Conservation (phyloP, 2,113 vertebrate genomes). For the Platysternon megacephalum region DNA sequence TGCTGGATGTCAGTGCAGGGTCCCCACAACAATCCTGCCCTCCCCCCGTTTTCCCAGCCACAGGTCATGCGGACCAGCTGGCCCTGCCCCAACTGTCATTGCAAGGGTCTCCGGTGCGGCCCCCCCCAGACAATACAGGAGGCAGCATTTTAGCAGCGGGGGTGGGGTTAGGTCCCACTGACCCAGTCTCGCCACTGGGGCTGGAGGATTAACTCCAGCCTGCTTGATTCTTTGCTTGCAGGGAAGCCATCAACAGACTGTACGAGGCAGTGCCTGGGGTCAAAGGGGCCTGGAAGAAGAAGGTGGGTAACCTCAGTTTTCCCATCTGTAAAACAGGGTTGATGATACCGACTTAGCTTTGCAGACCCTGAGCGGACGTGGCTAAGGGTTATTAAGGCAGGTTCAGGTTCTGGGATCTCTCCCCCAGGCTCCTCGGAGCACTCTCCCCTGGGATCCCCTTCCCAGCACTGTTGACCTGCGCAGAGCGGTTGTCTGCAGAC, state of each 20-base stretch:
- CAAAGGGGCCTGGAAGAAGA: slow-evolving; percentile 93
- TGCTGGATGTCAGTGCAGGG: not conserved
- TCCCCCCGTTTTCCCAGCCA: not conserved
- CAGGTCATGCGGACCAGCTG: not conserved
- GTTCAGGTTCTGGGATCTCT: not conserved
- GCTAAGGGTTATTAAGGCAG: not conserved
- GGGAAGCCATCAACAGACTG: slow-evolving; percentile 96
- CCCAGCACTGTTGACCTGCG: not conserved
- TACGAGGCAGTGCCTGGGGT: slow-evolving; percentile 93
- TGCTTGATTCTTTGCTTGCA: slow-evolving; percentile 47
- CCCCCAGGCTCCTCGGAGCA: not conserved
- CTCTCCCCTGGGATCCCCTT: not conserved
- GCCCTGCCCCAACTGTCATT: not conserved
- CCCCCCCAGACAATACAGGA: not conserved
- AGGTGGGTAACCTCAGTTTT: slow-evolving; percentile 80
- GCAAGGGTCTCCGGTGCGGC: not conserved
- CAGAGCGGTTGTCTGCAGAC: not conserved
- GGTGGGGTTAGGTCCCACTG: not conserved
- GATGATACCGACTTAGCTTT: not conserved
- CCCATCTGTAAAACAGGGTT: not conserved
- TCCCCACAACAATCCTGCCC: not conserved
- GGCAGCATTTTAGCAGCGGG: not conserved
- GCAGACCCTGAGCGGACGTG: not conserved
- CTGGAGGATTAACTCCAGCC: not conserved
- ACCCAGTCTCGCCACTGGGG: not conserved